Evolutionary conservation across 92 coral and sea anemone genomes (phyloP).

Genomic region (Umimayanthus kanabou): DNA sequence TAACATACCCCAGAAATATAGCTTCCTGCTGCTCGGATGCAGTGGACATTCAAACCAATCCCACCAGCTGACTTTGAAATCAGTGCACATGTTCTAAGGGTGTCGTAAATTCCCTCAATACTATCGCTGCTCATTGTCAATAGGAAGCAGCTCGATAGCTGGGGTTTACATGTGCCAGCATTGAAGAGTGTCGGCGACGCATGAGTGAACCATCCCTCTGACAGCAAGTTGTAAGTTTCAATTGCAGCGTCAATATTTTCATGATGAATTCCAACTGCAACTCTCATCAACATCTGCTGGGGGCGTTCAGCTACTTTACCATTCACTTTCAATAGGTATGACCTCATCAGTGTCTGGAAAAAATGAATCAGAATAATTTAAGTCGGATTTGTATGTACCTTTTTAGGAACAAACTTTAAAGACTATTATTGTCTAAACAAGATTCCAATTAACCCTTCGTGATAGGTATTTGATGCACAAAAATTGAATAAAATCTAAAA

Average conservation of each 20-base stretch:
- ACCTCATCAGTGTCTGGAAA: conserved; percentile 88
- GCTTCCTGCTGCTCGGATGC: conserved; percentile 93
- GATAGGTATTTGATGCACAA: no score
- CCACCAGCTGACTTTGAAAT: conserved; percentile 97
- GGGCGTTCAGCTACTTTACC: conserved; percentile 96
- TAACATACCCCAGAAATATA: conserved; percentile 95
- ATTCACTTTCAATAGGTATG: conserved; percentile 83
- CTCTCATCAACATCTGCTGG: conserved; percentile 98
- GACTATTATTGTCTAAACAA: no score
- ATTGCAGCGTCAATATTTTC: conserved; percentile 88
- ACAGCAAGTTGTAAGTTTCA: conserved; percentile 87
- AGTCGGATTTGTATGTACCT: not conserved
- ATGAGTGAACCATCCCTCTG: conserved; percentile 97
- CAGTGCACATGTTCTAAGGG: conserved; percentile 90
- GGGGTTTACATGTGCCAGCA: conserved; percentile 92
- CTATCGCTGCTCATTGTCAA: conserved; percentile 90
- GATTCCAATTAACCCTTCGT: no score
- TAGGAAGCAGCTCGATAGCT: conserved; percentile 92
- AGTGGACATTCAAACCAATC: conserved; percentile 88
- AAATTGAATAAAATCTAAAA: no score
- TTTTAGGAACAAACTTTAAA: no score
- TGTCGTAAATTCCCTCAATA: conserved; percentile 96
- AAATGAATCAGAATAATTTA: not conserved
- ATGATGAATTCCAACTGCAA: conserved; percentile 90
- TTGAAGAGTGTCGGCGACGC: conserved; percentile 96